phyloP scores from a whole-genome alignment of 2,888 invertebrate genomes.

The Leptopilina myrica region DNA sequence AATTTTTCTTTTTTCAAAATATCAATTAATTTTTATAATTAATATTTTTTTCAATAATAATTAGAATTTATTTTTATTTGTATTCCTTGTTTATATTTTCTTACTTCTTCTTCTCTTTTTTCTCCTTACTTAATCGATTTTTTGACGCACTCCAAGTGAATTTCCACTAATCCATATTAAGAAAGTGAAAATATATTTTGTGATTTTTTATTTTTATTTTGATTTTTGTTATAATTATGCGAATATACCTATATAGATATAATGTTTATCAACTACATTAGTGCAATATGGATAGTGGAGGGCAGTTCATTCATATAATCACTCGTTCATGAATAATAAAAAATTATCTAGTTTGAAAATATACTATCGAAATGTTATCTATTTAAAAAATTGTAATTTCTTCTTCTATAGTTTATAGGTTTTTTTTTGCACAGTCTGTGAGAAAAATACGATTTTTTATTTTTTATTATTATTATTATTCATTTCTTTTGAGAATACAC shows the following conservation, averaged over 20 bases:
- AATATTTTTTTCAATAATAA: too few species aligned
- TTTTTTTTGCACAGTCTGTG: not conserved
- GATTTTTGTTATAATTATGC: too few species aligned
- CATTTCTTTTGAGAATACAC: conserved; percentile 5
- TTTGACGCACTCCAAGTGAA: too few species aligned
- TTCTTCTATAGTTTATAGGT: conserved; percentile 2
- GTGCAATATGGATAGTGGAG: conserved; percentile 21
- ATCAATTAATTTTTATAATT: too few species aligned
- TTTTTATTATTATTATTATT: not conserved
- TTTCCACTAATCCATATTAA: too few species aligned
- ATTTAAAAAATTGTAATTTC: conserved; percentile 22
- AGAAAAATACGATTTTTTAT: conserved; percentile 27
- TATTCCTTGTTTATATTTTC: too few species aligned
- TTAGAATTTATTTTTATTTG: too few species aligned
- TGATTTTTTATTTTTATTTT: not conserved
- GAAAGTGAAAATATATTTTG: not conserved
- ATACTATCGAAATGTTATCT: conserved; percentile 23
- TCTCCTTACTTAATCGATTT: too few species aligned
- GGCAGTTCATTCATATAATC: conserved; percentile 36
- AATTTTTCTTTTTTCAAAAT: too few species aligned
- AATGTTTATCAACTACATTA: not conserved
- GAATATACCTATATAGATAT: too few species aligned
- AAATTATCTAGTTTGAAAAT: conserved; percentile 39
- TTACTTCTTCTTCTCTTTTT: too few species aligned
- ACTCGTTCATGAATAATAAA: conserved; percentile 22